phyloP scores from a whole-genome alignment of 1,140 invertebrate genomes.

The Parasteatoda tepidariorum region DNA sequence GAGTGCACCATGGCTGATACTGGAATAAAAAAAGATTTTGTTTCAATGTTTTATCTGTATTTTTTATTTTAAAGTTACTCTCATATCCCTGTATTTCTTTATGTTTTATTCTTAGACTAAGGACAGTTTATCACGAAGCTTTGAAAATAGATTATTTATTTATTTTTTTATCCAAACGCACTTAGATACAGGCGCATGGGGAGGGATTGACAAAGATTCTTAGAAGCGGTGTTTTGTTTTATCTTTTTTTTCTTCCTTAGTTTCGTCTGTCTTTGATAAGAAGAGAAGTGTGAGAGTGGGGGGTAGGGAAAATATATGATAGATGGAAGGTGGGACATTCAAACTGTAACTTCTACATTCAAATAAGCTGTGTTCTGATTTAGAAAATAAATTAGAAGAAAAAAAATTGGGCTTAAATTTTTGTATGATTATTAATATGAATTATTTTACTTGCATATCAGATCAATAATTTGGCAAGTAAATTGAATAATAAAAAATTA shows the following conservation, averaged over 20 bases:
- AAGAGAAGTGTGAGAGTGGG: background rate
- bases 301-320: background rate
- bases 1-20: background rate
- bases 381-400: too few species aligned
- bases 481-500: too few species aligned
- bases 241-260: background rate
- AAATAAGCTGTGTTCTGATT: too few species aligned
- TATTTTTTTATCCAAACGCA: background rate
- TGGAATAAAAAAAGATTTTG: slow-evolving; percentile 20
- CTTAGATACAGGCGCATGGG: background rate
- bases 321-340: too few species aligned
- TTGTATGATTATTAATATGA: too few species aligned
- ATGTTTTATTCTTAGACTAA: background rate
- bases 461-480: too few species aligned
- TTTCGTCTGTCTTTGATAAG: background rate
- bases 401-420: too few species aligned
- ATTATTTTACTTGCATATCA: too few species aligned
- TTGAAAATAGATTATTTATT: background rate
- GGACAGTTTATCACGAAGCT: slow-evolving; percentile 7
- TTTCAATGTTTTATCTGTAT: slow-evolving; percentile 32
- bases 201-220: slow-evolving; percentile 30
- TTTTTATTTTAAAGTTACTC: slow-evolving; percentile 16
- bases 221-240: background rate
- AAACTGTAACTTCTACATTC: too few species aligned
- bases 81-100: background rate